These are phyloP conservation scores for Amblyopsis hoosieri DNA, from an alignment of 2,797 vertebrate genomes.

Conservation along the genomic window DNA sequence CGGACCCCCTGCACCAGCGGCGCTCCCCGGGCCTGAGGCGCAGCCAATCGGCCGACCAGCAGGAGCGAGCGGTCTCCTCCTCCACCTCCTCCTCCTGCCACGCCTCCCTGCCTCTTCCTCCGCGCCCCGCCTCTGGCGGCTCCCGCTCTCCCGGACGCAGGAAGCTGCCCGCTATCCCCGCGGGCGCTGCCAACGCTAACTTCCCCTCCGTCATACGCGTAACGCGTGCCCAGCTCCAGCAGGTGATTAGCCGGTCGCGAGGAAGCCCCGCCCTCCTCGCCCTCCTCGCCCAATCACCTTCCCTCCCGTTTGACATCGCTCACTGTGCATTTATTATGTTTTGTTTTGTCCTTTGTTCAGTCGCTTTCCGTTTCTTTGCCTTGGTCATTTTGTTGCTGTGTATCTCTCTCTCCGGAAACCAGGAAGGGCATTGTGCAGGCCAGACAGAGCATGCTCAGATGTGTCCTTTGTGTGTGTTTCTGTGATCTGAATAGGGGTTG, in stretches of 20 bases:
- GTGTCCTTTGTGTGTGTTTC: constrained; percentile 65
- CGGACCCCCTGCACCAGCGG: constrained; percentile 84
- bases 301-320: constrained; percentile 9
- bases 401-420: constrained; percentile 55
- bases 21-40: constrained; percentile 79
- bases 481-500: constrained; percentile 67
- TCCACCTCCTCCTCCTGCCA: constrained; percentile 69
- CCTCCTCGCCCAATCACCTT: constrained; percentile 19
- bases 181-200: constrained; percentile 83
- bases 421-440: constrained; percentile 58
- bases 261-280: constrained; percentile 10
- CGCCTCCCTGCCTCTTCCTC: constrained; percentile 60
- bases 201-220: constrained; percentile 91
- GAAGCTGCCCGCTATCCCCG: constrained; percentile 89
- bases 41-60: constrained; percentile 86
- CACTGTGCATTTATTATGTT: neutral
- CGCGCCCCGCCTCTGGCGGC: constrained; percentile 66
- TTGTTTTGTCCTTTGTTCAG: constrained; percentile 25
- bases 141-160: constrained; percentile 80
- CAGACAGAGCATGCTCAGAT: constrained; percentile 73
- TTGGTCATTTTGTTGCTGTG: constrained; percentile 55
- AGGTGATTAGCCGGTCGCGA: constrained; percentile 83
- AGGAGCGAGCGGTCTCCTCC: constrained; percentile 49
- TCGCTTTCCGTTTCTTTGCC: neutral
- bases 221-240: constrained; percentile 89